Conservation (phyloP, 2,888 invertebrate genomes). For the Ommatoiulus sabulosus region DNA sequence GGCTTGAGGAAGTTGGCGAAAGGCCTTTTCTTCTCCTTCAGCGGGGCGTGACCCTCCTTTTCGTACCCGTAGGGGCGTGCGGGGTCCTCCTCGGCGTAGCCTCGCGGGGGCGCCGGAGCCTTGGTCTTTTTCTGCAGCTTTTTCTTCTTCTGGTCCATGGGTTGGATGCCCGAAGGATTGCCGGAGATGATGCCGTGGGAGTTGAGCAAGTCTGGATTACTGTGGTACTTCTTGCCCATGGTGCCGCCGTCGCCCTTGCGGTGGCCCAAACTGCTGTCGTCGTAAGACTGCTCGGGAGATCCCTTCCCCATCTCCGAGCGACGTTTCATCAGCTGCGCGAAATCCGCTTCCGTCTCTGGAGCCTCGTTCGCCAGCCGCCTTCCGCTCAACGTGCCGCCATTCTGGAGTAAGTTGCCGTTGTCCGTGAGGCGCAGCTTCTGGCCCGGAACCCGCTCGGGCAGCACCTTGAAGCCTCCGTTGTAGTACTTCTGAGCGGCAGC, state of each 20-base stretch:
- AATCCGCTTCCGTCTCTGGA: slow-evolving; percentile 45
- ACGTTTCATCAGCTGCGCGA: slow-evolving; percentile 46
- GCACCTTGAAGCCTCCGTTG: slow-evolving; percentile 60
- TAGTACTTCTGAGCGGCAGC: slow-evolving; percentile 53
- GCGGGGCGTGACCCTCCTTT: neutral
- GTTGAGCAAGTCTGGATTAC: slow-evolving; percentile 77
- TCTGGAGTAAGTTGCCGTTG: slow-evolving; percentile 84
- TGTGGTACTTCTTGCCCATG: slow-evolving; percentile 72
- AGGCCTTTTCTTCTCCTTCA: slow-evolving; percentile 79
- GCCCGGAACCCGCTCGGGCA: slow-evolving; percentile 59
- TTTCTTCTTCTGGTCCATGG: slow-evolving; percentile 57
- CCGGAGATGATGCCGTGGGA: slow-evolving; percentile 64
- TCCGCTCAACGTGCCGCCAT: slow-evolving; percentile 85
- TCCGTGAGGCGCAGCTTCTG: slow-evolving; percentile 77
- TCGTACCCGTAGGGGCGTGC: slow-evolving; percentile 70
- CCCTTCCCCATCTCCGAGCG: slow-evolving; percentile 33
- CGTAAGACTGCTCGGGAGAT: neutral
- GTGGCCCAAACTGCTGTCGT: slow-evolving; percentile 8
- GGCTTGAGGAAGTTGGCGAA: slow-evolving; percentile 71
- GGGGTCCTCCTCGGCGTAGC: slow-evolving; percentile 6
- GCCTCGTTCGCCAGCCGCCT: slow-evolving; percentile 70
- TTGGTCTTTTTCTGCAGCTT: slow-evolving; percentile 56
- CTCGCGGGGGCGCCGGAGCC: slow-evolving; percentile 58
- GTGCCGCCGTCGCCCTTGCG: slow-evolving; percentile 64
- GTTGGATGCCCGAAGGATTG: slow-evolving; percentile 63